Evolutionary conservation across 1,140 invertebrate species (phyloP).

Genomic region (Drosophila pseudoananassae): DNA sequence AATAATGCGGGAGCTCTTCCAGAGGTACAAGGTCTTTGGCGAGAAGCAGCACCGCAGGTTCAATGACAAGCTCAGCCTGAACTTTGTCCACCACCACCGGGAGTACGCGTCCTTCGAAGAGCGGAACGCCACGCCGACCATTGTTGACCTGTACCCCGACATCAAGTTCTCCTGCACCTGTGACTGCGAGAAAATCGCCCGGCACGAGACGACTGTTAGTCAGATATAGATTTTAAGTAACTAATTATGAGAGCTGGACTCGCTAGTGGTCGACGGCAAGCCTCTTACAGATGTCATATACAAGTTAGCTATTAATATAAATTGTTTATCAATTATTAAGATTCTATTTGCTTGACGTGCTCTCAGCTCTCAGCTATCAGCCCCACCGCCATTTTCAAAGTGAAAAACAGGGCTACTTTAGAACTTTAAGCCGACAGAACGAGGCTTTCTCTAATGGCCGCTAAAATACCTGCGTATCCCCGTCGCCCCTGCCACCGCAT

Average conservation of each 20-base stretch:
- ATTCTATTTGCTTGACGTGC: slow-evolving; percentile 26
- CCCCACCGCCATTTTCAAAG: slow-evolving; percentile 3
- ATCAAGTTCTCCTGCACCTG: slow-evolving; percentile 50
- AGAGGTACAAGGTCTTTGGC: slow-evolving; percentile 35
- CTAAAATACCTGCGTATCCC: slow-evolving; percentile 64
- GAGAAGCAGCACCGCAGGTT: slow-evolving; percentile 54
- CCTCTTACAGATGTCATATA: not conserved
- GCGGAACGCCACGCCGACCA: slow-evolving; percentile 27
- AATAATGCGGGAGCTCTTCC: slow-evolving; percentile 65
- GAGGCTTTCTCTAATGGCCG: slow-evolving; percentile 59
- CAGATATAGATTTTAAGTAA: slow-evolving; percentile 19
- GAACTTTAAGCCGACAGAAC: slow-evolving; percentile 69
- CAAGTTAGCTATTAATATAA: slow-evolving; percentile 25
- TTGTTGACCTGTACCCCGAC: slow-evolving; percentile 44
- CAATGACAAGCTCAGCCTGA: slow-evolving; percentile 53
- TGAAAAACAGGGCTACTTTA: slow-evolving; percentile 41
- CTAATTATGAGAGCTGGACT: not conserved
- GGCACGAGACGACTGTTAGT: slow-evolving; percentile 24
- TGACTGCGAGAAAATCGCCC: slow-evolving; percentile 28
- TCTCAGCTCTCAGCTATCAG: not conserved
- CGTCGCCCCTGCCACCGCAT: slow-evolving; percentile 4
- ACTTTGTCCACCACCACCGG: slow-evolving; percentile 46
- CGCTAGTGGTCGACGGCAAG: not conserved
- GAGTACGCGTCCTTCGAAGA: slow-evolving; percentile 62
- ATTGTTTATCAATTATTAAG: slow-evolving; percentile 48